Evolutionary conservation across 2,113 vertebrate species (phyloP).

Genomic region (Mesitornis unicolor): DNA sequence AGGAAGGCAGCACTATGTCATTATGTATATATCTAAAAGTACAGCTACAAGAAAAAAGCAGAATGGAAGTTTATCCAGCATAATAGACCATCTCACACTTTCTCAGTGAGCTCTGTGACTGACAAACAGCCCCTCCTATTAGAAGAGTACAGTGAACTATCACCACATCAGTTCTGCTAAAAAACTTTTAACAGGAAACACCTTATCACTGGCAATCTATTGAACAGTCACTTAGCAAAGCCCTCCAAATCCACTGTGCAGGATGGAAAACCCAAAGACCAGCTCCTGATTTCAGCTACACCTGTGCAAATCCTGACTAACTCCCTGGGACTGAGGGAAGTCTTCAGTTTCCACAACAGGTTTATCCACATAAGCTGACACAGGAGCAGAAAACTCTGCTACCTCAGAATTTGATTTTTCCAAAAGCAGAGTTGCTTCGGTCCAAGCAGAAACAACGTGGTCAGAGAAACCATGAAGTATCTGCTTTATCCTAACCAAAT

Average conservation of each 20-base stretch:
- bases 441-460: background rate
- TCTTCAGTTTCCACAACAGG: background rate
- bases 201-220: conserved; percentile 6
- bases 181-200: conserved; percentile 14
- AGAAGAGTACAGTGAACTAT: background rate
- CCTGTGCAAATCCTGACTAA: conserved; percentile 29
- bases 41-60: background rate
- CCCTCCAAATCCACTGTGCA: background rate
- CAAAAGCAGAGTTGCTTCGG: background rate
- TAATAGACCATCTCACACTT: background rate
- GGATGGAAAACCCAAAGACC: background rate
- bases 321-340: background rate
- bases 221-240: conserved; percentile 15
- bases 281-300: background rate
- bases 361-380: conserved; percentile 42
- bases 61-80: background rate
- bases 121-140: background rate
- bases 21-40: background rate
- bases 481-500: background rate
- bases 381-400: conserved; percentile 6
- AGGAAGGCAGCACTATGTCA: background rate
- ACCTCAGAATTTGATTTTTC: background rate
- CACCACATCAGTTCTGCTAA: background rate
- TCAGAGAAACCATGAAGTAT: background rate
- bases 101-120: background rate